Evolutionary conservation across 2,888 invertebrate species (phyloP), one percentile per base, ranked within the genome.

Genomic region (Arrhopalites spinosus): DNA sequence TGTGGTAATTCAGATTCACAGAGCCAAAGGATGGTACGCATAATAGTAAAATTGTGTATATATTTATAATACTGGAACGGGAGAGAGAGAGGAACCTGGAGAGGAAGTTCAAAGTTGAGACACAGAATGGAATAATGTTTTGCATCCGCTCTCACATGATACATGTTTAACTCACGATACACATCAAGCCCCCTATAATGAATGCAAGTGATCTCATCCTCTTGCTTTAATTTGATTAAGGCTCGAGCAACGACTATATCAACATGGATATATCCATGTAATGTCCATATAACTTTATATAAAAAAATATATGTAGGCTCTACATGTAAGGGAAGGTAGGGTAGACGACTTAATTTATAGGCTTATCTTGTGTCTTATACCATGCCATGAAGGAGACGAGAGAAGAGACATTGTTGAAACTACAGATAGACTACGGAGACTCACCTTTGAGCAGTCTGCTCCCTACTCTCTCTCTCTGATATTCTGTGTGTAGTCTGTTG

Each of bases 221-320:
- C 61, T 30, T n/a, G 29, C 20, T 63, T 63, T 63, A 61, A 61
- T 61, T 61, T 61, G 59, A 61, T 61, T 61, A 61, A 27, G 59
- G 36, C 36, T 7, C n/a, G 36, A 36, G 36, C 36, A 36, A 11
- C 11, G 3, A 36, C 36, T 8, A 20, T 5, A 53, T 15, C 53
- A 53, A 20, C 53, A 53, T 20, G n/a, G n/a, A n/a, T 36, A 36
- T 36, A 36, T 36, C 5, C 36, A 11, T 36, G 11, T 36, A 36
- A 36, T n/a, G n/a, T n/a, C n/a, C n/a, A n/a, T n/a, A n/a, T n/a
- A n/a, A n/a, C 36, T 36, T 3, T 36, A 36, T 36, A 11, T 36
- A 36, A 3, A 11, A 36, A 7, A 3, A 7, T 7, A 3, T 36
- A 11, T 36, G 36, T 36, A 36, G 3, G 36, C 3, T 36, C 3